These are phyloP conservation scores for Gnatocerus cornutus DNA, from an alignment of 2,888 invertebrate species.

Conservation along the genomic window DNA sequence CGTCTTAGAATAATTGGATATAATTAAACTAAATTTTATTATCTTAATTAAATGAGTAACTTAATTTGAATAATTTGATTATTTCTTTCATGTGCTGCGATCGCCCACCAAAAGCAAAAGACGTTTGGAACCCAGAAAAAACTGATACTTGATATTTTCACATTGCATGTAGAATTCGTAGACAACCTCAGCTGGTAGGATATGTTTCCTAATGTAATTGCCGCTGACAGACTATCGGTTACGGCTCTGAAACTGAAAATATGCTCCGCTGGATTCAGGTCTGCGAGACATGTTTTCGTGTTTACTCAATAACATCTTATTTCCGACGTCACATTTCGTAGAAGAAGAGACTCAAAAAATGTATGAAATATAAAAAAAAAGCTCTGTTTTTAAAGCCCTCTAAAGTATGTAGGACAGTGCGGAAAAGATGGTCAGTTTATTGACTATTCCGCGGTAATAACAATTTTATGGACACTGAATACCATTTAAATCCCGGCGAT, in stretches of 20 bases:
- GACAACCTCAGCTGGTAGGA: constrained; percentile 44
- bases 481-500: too few relatives aligned
- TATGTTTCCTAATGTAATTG: constrained; percentile 54
- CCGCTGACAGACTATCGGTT: constrained; percentile 57
- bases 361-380: background rate
- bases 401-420: too few relatives aligned
- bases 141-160: constrained; percentile 39
- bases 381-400: too few relatives aligned
- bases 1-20: too few relatives aligned
- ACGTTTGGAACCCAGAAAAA: constrained; percentile 22
- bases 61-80: too few relatives aligned
- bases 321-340: constrained; percentile 15
- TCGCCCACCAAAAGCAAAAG: constrained; percentile 14
- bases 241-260: constrained; percentile 46
- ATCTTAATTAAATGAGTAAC: too few relatives aligned
- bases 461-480: too few relatives aligned
- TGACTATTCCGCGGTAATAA: too few relatives aligned
- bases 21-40: too few relatives aligned
- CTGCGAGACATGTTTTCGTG: constrained; percentile 22
- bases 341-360: background rate
- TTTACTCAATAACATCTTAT: constrained; percentile 35
- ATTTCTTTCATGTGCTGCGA: too few relatives aligned
- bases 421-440: too few relatives aligned
- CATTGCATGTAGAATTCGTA: constrained; percentile 38
- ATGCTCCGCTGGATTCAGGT: constrained; percentile 28